Evolutionary conservation across 2,888 invertebrate species (phyloP), one percentile per base, ranked within the genome.

Genomic region (Coenonympha arcania): DNA sequence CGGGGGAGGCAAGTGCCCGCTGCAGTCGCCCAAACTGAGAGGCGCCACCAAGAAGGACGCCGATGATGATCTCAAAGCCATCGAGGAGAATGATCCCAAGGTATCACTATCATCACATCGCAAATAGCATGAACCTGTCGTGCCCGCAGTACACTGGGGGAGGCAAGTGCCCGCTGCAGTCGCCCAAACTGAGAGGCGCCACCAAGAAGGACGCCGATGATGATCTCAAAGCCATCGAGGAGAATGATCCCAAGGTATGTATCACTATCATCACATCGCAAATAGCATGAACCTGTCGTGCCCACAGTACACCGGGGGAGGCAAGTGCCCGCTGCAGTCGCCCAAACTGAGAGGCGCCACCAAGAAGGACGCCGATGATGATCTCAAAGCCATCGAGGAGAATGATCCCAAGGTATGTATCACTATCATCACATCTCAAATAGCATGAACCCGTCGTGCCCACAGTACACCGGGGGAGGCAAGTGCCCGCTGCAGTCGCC

Each of bases 201-300:
- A 50, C 61, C 0, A 57, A 58, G 3, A 43, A 58, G 40, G 60
- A 56, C 30, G 57, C 54, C 1, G 57, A 57, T 3, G 67, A 65
- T 1, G 59, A 57, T 11, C 57, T 61, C 8, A 57, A 53, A 9
- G 50, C 50, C 20, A 52, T 58, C 4, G 46, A 42, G 13, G 57
- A 57, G 15, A 43, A 34, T 33, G 51, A 55, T 16, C 36, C 30
- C 4, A 20, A 33, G 31, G 43, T 43, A 13, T 30, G 19, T 13
- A n/a, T n/a, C n/a, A n/a, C n/a, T n/a, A n/a, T n/a, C n/a, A n/a
- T n/a, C n/a, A n/a, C n/a, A n/a, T n/a, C 73, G 59, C 63, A 68
- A 52, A 76, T 86, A 48, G 85, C 57, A 59, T 87, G 65, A 82
- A 86, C 66, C 58, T 71, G 28, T 48, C 57, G 1, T 85, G 85